Evolutionary conservation across 2,797 vertebrate species (phyloP).

Genomic region (Gymnodraco acuticeps): DNA sequence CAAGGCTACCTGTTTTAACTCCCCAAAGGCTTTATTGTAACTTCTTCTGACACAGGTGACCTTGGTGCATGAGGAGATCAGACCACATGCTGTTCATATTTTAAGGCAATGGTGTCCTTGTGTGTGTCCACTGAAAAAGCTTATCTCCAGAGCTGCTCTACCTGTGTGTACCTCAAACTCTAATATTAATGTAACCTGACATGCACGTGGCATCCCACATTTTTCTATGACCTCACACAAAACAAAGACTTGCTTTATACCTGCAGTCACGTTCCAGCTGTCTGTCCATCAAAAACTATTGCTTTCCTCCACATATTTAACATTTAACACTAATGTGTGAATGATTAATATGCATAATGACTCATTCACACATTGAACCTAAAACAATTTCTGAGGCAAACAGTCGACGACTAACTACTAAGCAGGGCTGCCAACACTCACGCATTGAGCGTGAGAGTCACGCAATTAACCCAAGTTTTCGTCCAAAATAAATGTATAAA

Average conservation of each 20-base stretch:
- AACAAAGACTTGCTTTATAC: constrained; percentile 27
- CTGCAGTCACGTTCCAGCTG: constrained; percentile 35
- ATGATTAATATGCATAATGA: constrained; percentile 11
- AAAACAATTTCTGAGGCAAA: constrained; percentile 11
- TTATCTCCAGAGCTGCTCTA: neutral
- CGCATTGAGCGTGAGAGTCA: too few relatives aligned
- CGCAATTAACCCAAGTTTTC: too few relatives aligned
- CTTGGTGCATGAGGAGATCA: constrained; percentile 34
- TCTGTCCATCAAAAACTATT: constrained; percentile 27
- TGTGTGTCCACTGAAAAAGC: neutral
- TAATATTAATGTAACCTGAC: constrained; percentile 24
- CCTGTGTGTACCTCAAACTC: neutral
- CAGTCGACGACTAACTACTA: constrained; percentile 4
- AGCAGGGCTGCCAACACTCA: too few relatives aligned
- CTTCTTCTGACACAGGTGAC: constrained; percentile 21
- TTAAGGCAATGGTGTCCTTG: constrained; percentile 24
- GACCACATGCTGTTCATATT: constrained; percentile 23
- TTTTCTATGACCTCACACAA: neutral
- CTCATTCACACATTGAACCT: neutral
- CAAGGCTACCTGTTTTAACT: constrained; percentile 18
- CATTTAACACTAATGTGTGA: neutral
- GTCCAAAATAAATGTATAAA: too few relatives aligned
- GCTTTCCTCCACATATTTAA: neutral
- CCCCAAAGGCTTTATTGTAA: constrained; percentile 10
- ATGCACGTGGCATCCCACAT: constrained; percentile 8